These are phyloP conservation scores for Orgyia antiqua DNA, from an alignment of 2,888 invertebrate genomes.

Conservation along the genomic window DNA sequence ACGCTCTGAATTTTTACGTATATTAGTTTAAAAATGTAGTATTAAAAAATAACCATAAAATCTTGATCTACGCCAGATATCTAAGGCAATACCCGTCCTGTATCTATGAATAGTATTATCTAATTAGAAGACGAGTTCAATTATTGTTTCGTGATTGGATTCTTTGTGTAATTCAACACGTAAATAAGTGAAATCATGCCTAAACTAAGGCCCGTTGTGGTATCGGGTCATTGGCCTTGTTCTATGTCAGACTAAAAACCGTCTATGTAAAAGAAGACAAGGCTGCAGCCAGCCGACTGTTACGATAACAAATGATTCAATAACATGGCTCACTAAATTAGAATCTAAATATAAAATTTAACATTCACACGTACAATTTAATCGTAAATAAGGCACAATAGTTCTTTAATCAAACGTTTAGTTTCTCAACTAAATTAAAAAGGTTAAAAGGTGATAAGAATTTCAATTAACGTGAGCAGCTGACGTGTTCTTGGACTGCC, in stretches of 20 bases:
- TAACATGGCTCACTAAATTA: slow-evolving; percentile 31
- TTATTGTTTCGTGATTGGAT: slow-evolving; percentile 49
- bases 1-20: too few species aligned
- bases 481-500: slow-evolving; percentile 40
- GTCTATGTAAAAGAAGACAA: slow-evolving; percentile 54
- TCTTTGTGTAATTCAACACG: slow-evolving; percentile 39
- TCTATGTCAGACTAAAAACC: slow-evolving; percentile 55
- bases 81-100: slow-evolving; percentile 9
- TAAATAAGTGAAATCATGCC: slow-evolving; percentile 63
- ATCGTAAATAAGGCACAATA: slow-evolving; percentile 34
- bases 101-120: slow-evolving; percentile 24
- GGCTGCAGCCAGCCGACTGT: slow-evolving; percentile 57
- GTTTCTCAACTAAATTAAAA: slow-evolving; percentile 55
- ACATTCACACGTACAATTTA: slow-evolving; percentile 17
- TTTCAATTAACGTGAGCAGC: slow-evolving; percentile 50
- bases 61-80: not conserved
- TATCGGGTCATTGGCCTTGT: slow-evolving; percentile 57
- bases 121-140: slow-evolving; percentile 41
- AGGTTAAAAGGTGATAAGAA: slow-evolving; percentile 65
- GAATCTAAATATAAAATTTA: slow-evolving; percentile 13
- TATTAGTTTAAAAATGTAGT: not conserved
- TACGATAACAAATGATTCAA: slow-evolving; percentile 49
- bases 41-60: slow-evolving; percentile 21
- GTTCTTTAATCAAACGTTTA: slow-evolving; percentile 32
- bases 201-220: slow-evolving; percentile 45